Base-by-base conservation (phyloP, 92 coral and sea anemone genomes). In the Pocillopora grandis region DNA sequence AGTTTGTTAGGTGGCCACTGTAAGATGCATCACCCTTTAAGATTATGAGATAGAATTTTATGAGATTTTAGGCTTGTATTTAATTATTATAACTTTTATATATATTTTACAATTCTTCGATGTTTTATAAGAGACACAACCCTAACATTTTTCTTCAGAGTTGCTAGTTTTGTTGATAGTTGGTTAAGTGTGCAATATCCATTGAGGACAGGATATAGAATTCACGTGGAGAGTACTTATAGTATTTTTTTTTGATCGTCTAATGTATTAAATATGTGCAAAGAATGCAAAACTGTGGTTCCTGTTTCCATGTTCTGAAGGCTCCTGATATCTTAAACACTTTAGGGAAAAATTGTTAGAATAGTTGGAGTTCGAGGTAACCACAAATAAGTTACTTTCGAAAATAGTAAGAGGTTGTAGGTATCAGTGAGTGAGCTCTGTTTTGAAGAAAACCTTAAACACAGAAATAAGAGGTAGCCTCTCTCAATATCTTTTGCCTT, bases 301-400 rank as follows among this genome's bases (percentile, higher is more conserved):
- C 60, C 76, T 71, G 76, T 71, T 71, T 71, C 76, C 76, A 71
- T 71, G 76, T 71, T 71, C 18, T 71, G 60, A 71, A 71, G 76
- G 76, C 58, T 71, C 76, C 4, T 71, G 76, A 71, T 71, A 71
- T 71, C 76, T 71, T 57, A 71, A 71, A 71, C 56, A 71, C 60
- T 71, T 36, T 48, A 71, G 1, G 31, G 31, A 27, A 27, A 27
- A 27, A 27, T 27, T 27, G 31, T 27, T 27, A 42, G 76, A 71
- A 71, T 71, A 71, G 76, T 48, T 71, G 59, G 76, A 71, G 76
- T 18, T 71, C 60, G 35, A 71, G 59, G 76, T 71, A 71, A 71
- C 76, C 76, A 71, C 76, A 71, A 71, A 27, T 12, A 33, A 71
- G 19, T 10, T 71, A 33, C 56, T 36, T 71, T 42, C 2, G 52